Base-by-base conservation (phyloP, 2,888 invertebrate species). In the Hypomecis punctinalis region DNA sequence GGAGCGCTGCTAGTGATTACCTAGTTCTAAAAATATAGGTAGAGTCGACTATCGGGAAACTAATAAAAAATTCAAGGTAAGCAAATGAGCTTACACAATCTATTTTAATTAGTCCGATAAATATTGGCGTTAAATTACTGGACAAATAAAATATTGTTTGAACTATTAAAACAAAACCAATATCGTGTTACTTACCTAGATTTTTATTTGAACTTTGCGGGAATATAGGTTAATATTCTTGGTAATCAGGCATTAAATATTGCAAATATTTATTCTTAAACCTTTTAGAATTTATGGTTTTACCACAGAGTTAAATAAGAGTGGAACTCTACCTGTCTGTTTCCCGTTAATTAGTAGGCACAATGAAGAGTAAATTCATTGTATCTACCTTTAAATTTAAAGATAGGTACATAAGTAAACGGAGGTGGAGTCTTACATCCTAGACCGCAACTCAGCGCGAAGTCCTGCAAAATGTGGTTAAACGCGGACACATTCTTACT, bases 61-160 rank as follows among this genome's bases (percentile, higher is more conserved):
- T 42, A 60, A 59, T 67, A 23, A 59, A 65, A 66, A 70, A 56
- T 46, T 75, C 77, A 80, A 79, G 76, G 80, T 71, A 68, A 47
- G 40, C 33, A n/a, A 74, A 71, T 68, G 45, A 62, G 71, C 62
- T 83, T 82, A 72, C 80, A 65, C 76, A 78, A 82, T 73, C 56
- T 56, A 47, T 39, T 47, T 70, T 77, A 77, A 77, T 81, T 73
- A 73, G 66, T 75, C 60, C 67, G 66, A 71, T 74, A 72, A 83
- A 83, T 79, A 82, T 80, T 81, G 61, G 76, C 73, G 63, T 72
- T 73, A 68, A 69, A 75, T 75, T 75, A 73, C 53, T 66, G 65
- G 48, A 63, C 69, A 75, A 80, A 78, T 67, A 78, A 67, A 72
- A 69, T 58, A 47, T 47, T 76, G 73, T 78, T 81, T 78, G 72